Base-by-base conservation (phyloP, 2,113 vertebrate species). In the Brachirus orientalis region DNA sequence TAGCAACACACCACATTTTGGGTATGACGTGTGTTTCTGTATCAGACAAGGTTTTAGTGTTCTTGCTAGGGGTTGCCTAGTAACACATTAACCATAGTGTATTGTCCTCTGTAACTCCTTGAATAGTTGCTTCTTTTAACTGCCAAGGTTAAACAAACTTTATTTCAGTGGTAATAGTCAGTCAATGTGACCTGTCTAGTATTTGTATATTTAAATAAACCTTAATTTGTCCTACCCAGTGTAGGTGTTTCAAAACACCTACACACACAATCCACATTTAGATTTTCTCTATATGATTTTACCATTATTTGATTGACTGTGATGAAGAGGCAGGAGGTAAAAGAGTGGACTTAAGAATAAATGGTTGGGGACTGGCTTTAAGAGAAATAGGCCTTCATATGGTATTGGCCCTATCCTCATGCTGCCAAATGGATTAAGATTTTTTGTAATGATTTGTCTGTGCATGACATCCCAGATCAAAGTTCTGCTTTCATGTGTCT, bases 401-500 rank as follows among this genome's bases (percentile, higher is more conserved):
- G 19, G 7, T 12, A 51, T 19, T 2, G 6, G 18, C 9, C 46
- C 3, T 0, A 47, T 19, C 17, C 8, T 19, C 10, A 19, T 4
- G 45, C 45, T 47, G 18, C 19, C 3, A 19, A 18, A 17, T 47
- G 4, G 18, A 17, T 18, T 28, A 28, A 19, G 45, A 18, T 4
- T 46, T 14, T 14, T 22, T 28, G 12, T 16, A 51, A 19, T 59
- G 28, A 54, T 43, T 28, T 58, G 46, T 56, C 46, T 12, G 22
- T 44, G 47, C n/a, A 36, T 54, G 22, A 41, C 1, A 2, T 61
- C 41, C 50, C 18, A 38, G 22, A 60, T 72, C 48, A 47, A 14
- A 43, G 18, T 36, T 60, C 14, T 11, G 40, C 8, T 64, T 37
- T 64, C 48, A 60, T 52, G 35, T 72, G 40, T 75, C 63, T 46